Percentiles rank a stretch among this genome's conserved stretches.
Evolutionary conservation across 2,797 vertebrate species (phyloP).

Genomic region (Muraenolepis orangiensis): DNA sequence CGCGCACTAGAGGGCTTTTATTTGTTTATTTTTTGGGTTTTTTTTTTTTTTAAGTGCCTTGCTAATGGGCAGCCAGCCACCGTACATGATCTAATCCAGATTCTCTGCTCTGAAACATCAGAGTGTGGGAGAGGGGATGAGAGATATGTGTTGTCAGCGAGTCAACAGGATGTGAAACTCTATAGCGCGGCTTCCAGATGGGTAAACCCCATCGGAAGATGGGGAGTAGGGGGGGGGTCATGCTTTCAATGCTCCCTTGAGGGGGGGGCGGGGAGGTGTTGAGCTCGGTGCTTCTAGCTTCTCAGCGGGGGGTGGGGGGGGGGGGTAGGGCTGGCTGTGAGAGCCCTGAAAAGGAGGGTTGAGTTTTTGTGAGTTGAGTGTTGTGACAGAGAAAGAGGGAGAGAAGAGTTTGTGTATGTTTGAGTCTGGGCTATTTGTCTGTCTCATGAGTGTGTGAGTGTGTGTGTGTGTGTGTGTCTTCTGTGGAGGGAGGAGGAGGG

Average conservation of each 20-base stretch:
- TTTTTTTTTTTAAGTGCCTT: not conserved
- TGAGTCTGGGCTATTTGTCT: not conserved
- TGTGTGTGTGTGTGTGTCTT: no score
- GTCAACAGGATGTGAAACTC: not conserved
- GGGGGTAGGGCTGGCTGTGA: no score
- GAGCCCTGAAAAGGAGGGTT: no score
- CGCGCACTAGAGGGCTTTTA: not conserved
- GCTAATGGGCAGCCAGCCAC: not conserved
- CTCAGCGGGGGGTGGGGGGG: not conserved
- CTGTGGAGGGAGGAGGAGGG: no score
- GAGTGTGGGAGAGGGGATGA: not conserved
- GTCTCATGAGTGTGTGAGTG: not conserved
- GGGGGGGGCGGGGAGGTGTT: not conserved
- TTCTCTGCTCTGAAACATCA: no score
- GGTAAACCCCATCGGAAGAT: not conserved
- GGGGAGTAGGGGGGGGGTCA: not conserved
- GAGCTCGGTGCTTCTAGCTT: not conserved
- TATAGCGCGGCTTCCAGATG: not conserved
- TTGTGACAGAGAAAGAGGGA: no score
- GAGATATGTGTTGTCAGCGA: not conserved
- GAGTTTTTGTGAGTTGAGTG: no score
- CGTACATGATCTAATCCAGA: not conserved
- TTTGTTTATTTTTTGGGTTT: not conserved
- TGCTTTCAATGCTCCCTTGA: not conserved
- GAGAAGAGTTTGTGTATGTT: not conserved